Evolutionary conservation across 2,113 vertebrate genomes (phyloP), one percentile per base, ranked within the genome.

Genomic region (Isurus oxyrinchus): DNA sequence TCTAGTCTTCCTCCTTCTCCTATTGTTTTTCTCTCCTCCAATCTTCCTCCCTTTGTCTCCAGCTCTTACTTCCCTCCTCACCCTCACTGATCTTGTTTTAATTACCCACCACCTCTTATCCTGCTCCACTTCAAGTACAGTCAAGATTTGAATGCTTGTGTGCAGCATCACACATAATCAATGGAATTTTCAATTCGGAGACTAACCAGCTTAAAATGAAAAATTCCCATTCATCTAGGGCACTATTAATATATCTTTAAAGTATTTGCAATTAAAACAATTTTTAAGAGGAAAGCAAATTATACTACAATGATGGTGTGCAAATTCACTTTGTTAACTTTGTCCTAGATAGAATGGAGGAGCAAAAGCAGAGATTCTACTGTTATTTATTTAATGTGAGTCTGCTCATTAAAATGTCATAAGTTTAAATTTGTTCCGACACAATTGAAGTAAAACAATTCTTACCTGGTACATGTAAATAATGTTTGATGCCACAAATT

Each of bases 391-490:
- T 72, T 94, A 35, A 31, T 1, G 4, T 94, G 1, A 63, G 35
- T 2, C 14, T n/a, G 59, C n/a, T 63, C 66, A 31, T 23, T 53
- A 95, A 72, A 49, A 3, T 7, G 66, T 72, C 5, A 72, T 76
- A 44, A 67, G 40, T 49, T 95, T 49, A 67, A 95, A 72, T 95
- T 44, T 76, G 5, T 53, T 49, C 55, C 49, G 16, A 95, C 25
- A 72, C 7, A 49, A 35, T 25, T 44, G 6, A 55, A 35, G 27
- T 3, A 44, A 95, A 95, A 72, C 23, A 69, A 16, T 0, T 72
- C 97, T 97, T 97, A 99, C 99, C 98, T 99, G 98, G 97, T 99
- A 99, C 98, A 99, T 99, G 97, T 99, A 98, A 96, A 98, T 98
- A 96, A 98, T 97, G 96, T 99, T 99, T 93, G 98, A 98, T 97